phyloP scores from a whole-genome alignment of 2,113 vertebrate genomes.

The Tauraco erythrolophus region DNA sequence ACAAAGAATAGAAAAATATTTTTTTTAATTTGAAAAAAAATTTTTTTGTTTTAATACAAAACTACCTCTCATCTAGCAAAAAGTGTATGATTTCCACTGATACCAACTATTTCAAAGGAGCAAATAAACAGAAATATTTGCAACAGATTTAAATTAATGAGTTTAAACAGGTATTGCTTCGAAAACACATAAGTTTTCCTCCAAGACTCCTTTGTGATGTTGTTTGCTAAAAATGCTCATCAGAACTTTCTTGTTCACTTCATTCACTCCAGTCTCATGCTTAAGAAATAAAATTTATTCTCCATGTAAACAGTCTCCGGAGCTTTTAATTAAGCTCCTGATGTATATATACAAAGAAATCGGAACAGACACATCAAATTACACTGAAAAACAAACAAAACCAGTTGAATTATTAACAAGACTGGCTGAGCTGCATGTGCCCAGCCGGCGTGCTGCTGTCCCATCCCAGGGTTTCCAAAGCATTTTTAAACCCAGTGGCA shows the following conservation, averaged over 20 bases:
- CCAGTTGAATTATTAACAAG: not conserved
- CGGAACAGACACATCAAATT: not conserved
- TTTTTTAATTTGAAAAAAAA: not conserved
- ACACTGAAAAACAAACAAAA: not conserved
- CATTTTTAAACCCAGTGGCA: not conserved
- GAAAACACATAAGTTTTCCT: not conserved
- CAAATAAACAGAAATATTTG: not conserved
- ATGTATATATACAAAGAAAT: not conserved
- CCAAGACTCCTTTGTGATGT: not conserved
- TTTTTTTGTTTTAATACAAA: not conserved
- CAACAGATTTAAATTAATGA: not conserved
- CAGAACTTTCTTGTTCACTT: not conserved
- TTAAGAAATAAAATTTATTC: not conserved
- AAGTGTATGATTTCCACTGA: not conserved
- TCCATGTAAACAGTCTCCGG: not conserved
- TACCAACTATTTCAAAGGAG: not conserved
- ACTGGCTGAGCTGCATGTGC: not conserved
- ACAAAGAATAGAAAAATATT: fast-evolving
- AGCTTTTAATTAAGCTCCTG: not conserved
- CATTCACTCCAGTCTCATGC: not conserved
- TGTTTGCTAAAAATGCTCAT: not conserved
- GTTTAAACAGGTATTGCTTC: not conserved
- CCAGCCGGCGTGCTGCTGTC: not conserved
- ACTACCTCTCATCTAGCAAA: not conserved
- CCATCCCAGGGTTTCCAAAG: not conserved